A percentile compares a stretch with the other conserved stretches of the same genome.
Evolutionary conservation across 2,888 invertebrate species (phyloP).

Genomic region (Dioctria rufipes): DNA sequence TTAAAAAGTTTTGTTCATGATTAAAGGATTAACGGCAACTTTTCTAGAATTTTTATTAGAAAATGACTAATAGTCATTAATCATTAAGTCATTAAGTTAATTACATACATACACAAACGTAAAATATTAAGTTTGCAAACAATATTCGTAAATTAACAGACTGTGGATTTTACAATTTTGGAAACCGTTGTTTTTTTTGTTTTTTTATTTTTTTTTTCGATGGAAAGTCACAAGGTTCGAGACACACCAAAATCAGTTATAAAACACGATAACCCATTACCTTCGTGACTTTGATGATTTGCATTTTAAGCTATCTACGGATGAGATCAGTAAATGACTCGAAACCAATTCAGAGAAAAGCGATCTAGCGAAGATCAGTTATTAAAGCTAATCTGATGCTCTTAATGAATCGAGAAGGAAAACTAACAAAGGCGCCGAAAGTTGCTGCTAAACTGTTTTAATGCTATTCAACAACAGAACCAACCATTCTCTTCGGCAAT

Average conservation of each 20-base stretch:
- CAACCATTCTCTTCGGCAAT: constrained; percentile 1
- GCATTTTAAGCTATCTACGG: constrained; percentile 27
- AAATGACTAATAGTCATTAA: too few relatives aligned
- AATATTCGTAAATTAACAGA: too few relatives aligned
- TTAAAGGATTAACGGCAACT: too few relatives aligned
- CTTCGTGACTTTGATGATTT: constrained; percentile 45
- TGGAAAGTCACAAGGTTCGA: too few relatives aligned
- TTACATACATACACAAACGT: too few relatives aligned
- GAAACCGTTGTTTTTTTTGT: too few relatives aligned
- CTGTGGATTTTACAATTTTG: too few relatives aligned
- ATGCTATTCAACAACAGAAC: neutral
- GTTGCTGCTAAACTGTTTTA: constrained; percentile 22
- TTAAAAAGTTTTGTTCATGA: too few relatives aligned
- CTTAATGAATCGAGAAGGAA: constrained; percentile 38
- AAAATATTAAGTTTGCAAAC: too few relatives aligned
- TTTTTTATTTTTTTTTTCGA: too few relatives aligned
- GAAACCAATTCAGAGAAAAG: constrained; percentile 9
- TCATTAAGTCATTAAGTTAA: too few relatives aligned
- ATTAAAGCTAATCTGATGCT: constrained; percentile 14
- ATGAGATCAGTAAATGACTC: constrained; percentile 17
- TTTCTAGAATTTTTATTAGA: too few relatives aligned
- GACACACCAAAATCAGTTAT: neutral
- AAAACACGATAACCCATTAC: constrained; percentile 13
- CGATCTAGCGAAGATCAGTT: constrained; percentile 18
- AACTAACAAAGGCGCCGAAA: constrained; percentile 29